A percentile compares a stretch with the other conserved stretches of the same genome.
Conservation (phyloP, 1,140 invertebrate genomes). For the Drosophila burlai region DNA sequence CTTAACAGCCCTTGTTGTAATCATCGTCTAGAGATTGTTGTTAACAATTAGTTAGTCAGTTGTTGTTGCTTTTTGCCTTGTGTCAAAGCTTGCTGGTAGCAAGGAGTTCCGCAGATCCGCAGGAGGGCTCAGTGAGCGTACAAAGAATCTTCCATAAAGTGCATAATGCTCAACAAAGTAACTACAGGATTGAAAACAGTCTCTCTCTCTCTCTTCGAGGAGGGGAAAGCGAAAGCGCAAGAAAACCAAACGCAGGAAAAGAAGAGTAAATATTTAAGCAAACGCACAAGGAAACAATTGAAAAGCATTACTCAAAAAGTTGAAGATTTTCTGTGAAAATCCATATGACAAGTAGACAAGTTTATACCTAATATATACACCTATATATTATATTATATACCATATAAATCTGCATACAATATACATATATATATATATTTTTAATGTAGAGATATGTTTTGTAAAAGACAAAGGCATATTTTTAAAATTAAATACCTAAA, state of each 20-base stretch:
- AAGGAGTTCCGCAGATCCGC: conserved; percentile 28
- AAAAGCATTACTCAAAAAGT: conserved; percentile 81
- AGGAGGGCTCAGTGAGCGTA: conserved; percentile 43
- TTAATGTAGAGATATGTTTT: conserved; percentile 83
- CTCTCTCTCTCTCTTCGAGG: conserved; percentile 17
- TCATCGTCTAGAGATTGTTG: conserved; percentile 59
- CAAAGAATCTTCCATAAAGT: conserved; percentile 68
- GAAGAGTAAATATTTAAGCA: conserved; percentile 29
- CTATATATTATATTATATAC: conserved; percentile 69
- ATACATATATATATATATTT: conserved; percentile 73
- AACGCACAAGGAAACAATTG: conserved; percentile 72
- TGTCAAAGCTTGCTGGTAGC: conserved; percentile 45
- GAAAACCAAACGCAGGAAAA: conserved; percentile 20
- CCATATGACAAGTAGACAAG: conserved; percentile 75
- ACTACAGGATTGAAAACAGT: conserved; percentile 44
- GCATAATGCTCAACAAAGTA: conserved; percentile 73
- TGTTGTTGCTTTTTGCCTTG: conserved; percentile 57
- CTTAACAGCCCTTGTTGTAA: conserved; percentile 36
- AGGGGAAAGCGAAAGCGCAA: conserved; percentile 49
- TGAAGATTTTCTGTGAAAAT: conserved; percentile 84
- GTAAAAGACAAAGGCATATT: conserved; percentile 82
- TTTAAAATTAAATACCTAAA: conserved; percentile 74
- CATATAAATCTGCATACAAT: conserved; percentile 70
- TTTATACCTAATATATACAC: conserved; percentile 79
- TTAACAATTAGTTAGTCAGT: conserved; percentile 69